These are phyloP conservation scores for Anoplius nigerrimus DNA, from an alignment of 2,888 invertebrate species.

Conservation along the genomic window DNA sequence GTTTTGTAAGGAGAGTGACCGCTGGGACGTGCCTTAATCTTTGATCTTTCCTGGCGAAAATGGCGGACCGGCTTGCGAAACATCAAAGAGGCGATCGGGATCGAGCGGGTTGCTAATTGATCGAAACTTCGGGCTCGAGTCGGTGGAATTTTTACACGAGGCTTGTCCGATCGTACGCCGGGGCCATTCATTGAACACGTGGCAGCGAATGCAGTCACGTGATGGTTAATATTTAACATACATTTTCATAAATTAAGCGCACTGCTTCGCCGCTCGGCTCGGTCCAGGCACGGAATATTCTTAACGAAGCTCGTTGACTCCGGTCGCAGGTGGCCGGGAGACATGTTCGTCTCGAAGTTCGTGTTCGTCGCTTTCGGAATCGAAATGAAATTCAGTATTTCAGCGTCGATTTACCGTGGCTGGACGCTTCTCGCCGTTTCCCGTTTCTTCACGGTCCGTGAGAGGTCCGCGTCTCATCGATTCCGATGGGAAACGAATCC, in stretches of 20 bases:
- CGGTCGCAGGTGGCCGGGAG: conserved; percentile 7
- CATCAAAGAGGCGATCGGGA: not conserved
- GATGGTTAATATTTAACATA: conserved; percentile 46
- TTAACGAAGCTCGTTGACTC: conserved; percentile 33
- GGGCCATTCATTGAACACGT: conserved; percentile 15
- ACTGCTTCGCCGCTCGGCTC: conserved; percentile 24
- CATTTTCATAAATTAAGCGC: conserved; percentile 48
- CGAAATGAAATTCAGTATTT: not conserved
- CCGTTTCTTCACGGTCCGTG: too few relatives aligned
- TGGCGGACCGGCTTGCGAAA: too few relatives aligned
- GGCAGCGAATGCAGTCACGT: conserved; percentile 12
- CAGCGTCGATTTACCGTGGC: not conserved
- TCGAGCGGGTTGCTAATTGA: conserved; percentile 41
- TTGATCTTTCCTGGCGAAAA: too few relatives aligned
- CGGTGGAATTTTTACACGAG: conserved; percentile 33
- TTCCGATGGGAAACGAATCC: too few relatives aligned
- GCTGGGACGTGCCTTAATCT: too few relatives aligned
- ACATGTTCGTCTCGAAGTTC: conserved; percentile 5
- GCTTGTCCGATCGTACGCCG: conserved; percentile 21
- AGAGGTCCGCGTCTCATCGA: too few relatives aligned
- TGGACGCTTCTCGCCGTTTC: not conserved
- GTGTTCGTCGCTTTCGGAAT: not conserved
- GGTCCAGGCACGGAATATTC: conserved; percentile 37
- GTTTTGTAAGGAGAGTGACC: not conserved
- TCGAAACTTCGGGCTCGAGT: conserved; percentile 30